Conservation (phyloP, 2,797 vertebrate species). For the Mus spretus region DNA sequence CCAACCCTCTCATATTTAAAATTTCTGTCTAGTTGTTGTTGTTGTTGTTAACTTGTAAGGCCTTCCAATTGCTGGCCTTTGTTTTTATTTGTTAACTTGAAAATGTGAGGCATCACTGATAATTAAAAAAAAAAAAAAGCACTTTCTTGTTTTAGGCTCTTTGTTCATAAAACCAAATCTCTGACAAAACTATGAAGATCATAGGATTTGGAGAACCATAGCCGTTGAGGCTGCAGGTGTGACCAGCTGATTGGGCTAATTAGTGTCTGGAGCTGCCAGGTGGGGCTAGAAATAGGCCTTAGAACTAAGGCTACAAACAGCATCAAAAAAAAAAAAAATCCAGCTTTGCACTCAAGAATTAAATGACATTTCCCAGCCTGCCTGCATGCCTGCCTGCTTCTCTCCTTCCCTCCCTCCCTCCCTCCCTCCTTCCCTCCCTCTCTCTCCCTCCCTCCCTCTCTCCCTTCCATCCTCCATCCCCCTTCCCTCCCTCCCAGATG, state of each 20-base stretch:
- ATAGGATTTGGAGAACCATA: neutral
- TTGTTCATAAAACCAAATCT: slow-evolving; percentile 33
- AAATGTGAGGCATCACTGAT: slow-evolving; percentile 10
- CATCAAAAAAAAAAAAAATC: neutral
- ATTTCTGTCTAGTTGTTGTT: neutral
- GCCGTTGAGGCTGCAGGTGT: neutral
- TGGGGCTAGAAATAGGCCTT: slow-evolving; percentile 14
- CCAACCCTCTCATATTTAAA: neutral
- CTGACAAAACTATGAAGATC: slow-evolving; percentile 1
- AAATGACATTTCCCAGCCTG: neutral
- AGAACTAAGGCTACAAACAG: neutral
- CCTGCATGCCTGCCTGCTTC: neutral
- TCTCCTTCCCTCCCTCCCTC: rapidly evolving
- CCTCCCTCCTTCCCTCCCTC: rapidly evolving
- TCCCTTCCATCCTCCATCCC: too few relatives aligned
- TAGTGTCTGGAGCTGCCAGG: slow-evolving; percentile 24
- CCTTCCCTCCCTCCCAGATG: too few relatives aligned
- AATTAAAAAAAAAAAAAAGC: neutral
- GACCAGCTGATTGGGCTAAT: neutral
- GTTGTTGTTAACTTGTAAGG: slow-evolving; percentile 20
- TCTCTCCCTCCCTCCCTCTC: neutral
- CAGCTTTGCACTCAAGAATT: neutral
- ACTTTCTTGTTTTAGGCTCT: slow-evolving; percentile 52
- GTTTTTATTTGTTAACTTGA: slow-evolving; percentile 59
- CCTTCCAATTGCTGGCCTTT: slow-evolving; percentile 28